Base-by-base conservation (phyloP, 2,797 vertebrate species). In the Geotrypetes seraphini region DNA sequence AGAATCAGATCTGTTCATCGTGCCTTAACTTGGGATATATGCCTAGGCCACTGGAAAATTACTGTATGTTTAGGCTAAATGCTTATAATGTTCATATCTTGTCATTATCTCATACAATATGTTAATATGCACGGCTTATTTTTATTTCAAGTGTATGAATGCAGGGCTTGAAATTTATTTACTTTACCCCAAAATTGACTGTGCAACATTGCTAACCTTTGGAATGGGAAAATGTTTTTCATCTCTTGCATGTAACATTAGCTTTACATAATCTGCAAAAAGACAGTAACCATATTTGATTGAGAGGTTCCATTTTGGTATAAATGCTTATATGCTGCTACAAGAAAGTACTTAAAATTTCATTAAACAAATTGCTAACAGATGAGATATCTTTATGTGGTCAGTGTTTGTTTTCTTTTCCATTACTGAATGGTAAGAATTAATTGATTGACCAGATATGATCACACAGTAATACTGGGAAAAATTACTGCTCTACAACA, bases 301-400 rank as follows among this genome's bases (percentile, higher is more conserved):
- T 21, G 25, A 27, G 14, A 35, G 22, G 50, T 40, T 52, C 50
- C 50, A 49, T 46, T 46, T 33, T 30, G 44, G 36, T 0, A 1
- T 60, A 46, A 26, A 33, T 14, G 40, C 63, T 53, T 36, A 41
- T 59, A 35, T 36, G 54, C 39, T 35, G 46, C 52, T 55, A 29
- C 39, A 25, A 41, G 28, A 62, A 33, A 21, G 36, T 52, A 41
- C 36, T 47, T 36, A 39, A 34, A 8, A 3, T 55, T 47, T 50
- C 47, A 60, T 67, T 71, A 68, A 71, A 63, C 55, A 38, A 55
- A 48, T n/a, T 37, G 38, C 22, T 35, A 50, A 46, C 24, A 40
- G 19, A n/a, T n/a, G n/a, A n/a, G n/a, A n/a, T n/a, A n/a, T n/a
- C n/a, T n/a, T n/a, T n/a, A n/a, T n/a, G n/a, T n/a, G n/a, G n/a